These are phyloP conservation scores for Eurystomus gularis DNA, from an alignment of 2,113 vertebrate species.

Conservation along the genomic window DNA sequence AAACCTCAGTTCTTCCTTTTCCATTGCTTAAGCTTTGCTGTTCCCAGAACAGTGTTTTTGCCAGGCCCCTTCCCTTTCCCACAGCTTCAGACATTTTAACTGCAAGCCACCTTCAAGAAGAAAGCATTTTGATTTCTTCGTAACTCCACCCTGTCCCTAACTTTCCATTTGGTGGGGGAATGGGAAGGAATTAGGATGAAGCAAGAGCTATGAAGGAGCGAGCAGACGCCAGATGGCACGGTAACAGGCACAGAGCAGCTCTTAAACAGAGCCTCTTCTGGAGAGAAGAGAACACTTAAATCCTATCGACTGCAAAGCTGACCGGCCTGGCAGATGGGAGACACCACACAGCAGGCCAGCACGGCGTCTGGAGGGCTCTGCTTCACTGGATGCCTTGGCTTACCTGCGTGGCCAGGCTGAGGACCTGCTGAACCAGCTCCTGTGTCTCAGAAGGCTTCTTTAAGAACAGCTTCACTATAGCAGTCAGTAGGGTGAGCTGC, in stretches of 20 bases:
- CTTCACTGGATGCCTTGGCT: background rate
- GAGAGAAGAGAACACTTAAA: constrained; percentile 63
- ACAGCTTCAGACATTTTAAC: background rate
- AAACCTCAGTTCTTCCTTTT: background rate
- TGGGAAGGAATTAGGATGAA: background rate
- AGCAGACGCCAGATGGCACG: background rate
- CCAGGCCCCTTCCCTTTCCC: background rate
- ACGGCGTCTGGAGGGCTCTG: background rate
- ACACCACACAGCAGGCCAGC: background rate
- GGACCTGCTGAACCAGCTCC: constrained; percentile 94
- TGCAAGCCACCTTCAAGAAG: background rate
- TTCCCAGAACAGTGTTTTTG: background rate
- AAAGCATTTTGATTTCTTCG: background rate
- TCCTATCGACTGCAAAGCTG: background rate
- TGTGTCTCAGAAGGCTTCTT: constrained; percentile 98
- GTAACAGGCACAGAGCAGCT: background rate
- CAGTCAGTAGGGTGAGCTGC: constrained; percentile 92
- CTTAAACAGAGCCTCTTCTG: constrained; percentile 62
- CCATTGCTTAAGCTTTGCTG: background rate
- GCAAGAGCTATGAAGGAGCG: background rate
- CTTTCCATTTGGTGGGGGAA: background rate
- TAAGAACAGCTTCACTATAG: constrained; percentile 94
- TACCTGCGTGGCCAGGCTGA: constrained; percentile 96
- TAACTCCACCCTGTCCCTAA: background rate
- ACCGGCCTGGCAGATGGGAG: background rate